Evolutionary conservation across 2,113 vertebrate genomes (phyloP).

Genomic region (Toxostoma redivivum): DNA sequence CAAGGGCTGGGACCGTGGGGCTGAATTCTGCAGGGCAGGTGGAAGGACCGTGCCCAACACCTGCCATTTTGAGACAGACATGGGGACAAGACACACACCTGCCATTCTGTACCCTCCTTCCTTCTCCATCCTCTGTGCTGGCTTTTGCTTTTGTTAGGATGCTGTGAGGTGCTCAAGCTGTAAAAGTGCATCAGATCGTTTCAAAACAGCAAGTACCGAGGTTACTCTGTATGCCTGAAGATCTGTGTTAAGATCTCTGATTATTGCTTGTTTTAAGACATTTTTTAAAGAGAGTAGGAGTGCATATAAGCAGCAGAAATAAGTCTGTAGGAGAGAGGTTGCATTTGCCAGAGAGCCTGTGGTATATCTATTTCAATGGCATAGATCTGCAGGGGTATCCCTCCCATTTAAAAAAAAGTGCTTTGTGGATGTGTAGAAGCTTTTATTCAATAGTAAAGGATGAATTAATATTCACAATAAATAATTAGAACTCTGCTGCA

Average conservation of each 20-base stretch:
- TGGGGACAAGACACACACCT: neutral
- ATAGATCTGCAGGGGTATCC: neutral
- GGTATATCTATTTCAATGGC: neutral
- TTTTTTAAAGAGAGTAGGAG: neutral
- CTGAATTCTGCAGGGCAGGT: neutral
- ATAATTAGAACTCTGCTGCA: neutral
- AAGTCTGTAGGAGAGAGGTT: neutral
- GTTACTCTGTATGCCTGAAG: neutral
- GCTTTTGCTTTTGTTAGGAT: neutral
- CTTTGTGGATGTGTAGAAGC: neutral
- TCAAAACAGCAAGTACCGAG: neutral
- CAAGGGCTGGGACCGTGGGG: fast-evolving
- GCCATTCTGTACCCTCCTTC: neutral
- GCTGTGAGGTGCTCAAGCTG: neutral
- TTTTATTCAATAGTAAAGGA: neutral
- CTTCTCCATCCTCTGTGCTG: fast-evolving
- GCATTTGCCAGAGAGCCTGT: neutral
- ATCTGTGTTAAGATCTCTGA: neutral
- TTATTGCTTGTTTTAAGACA: neutral
- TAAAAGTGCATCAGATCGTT: neutral
- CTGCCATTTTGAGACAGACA: neutral
- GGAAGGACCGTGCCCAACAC: fast-evolving
- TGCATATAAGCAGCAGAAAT: neutral
- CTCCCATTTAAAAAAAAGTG: neutral
- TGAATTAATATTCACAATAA: neutral